These are phyloP conservation scores for Poecile montanus DNA, from an alignment of 2,797 vertebrate species.

Conservation along the genomic window DNA sequence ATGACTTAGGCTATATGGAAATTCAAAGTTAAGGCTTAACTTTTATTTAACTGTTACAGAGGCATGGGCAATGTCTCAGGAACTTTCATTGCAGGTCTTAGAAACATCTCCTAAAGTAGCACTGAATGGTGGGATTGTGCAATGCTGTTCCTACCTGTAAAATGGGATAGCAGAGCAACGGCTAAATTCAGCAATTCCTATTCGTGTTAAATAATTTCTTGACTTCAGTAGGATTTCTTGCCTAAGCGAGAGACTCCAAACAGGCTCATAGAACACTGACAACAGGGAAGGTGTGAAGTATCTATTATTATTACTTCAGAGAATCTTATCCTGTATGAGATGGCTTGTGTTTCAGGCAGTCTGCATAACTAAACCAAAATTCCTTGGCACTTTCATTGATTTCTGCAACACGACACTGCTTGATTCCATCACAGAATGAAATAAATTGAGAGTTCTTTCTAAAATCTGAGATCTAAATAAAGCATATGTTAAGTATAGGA, in stretches of 20 bases:
- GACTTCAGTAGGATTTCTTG: not conserved
- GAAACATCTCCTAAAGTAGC: not conserved
- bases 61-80: too few species aligned
- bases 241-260: not conserved
- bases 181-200: not conserved
- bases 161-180: not conserved
- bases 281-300: slow-evolving; percentile 3
- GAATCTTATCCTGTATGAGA: not conserved
- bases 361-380: not conserved
- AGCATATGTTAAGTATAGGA: not conserved
- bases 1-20: not conserved
- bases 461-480: slow-evolving; percentile 4
- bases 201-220: not conserved
- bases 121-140: not conserved
- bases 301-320: not conserved
- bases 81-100: not conserved
- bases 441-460: not conserved
- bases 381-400: slow-evolving; percentile 9
- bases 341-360: not conserved
- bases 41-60: not conserved
- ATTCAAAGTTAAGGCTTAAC: not conserved
- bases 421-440: not conserved
- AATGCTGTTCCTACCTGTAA: not conserved
- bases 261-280: not conserved
- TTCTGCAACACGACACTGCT: not conserved